Evolutionary conservation across 2,797 vertebrate genomes (phyloP).

Genomic region (Halcyon leucocephala): DNA sequence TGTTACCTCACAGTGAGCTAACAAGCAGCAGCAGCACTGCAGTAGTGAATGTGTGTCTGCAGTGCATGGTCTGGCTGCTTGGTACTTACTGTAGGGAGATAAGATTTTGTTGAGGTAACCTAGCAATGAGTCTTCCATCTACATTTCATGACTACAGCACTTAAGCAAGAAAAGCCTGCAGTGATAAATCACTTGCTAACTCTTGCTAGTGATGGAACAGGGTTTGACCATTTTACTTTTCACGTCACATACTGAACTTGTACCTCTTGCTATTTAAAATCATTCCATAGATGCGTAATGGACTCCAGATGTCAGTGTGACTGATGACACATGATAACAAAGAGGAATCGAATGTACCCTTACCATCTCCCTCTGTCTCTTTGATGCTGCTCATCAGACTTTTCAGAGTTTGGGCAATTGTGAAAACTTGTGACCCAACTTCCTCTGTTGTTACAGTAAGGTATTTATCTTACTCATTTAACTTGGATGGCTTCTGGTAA

Average conservation of each 20-base stretch:
- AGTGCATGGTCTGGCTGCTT: fast-evolving
- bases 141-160: background rate
- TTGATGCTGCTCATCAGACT: background rate
- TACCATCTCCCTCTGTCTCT: background rate
- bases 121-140: background rate
- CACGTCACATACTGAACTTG: background rate
- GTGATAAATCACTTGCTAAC: background rate
- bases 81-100: background rate
- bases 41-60: background rate
- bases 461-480: background rate
- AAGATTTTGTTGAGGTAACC: background rate
- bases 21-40: background rate
- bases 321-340: background rate
- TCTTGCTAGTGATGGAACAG: background rate
- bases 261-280: background rate
- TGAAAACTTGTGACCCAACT: background rate
- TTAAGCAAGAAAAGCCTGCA: background rate
- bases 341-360: background rate
- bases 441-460: background rate
- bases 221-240: background rate
- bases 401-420: background rate
- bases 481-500: background rate
- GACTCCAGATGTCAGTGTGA: background rate
- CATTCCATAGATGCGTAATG: background rate
- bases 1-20: background rate